Conservation (phyloP, 1,140 invertebrate species). For the Aricia agestis region DNA sequence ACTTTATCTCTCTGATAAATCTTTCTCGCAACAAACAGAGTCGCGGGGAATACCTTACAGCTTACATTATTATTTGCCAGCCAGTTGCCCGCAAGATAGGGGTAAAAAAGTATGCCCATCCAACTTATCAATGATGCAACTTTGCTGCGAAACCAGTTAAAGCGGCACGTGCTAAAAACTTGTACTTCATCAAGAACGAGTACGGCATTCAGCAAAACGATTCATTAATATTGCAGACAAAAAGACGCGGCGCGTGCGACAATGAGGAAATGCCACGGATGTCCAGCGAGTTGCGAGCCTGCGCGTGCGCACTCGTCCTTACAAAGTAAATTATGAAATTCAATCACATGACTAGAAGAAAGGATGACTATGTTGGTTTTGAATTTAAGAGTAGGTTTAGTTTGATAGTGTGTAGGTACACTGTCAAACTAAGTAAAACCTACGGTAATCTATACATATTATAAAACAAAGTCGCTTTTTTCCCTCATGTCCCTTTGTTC, state of each 20-base stretch:
- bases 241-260: slow-evolving; percentile 47
- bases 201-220: slow-evolving; percentile 16
- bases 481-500: too few relatives aligned
- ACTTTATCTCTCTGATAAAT: too few relatives aligned
- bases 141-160: background rate
- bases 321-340: background rate
- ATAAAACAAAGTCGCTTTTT: too few relatives aligned
- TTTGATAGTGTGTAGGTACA: too few relatives aligned
- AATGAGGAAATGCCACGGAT: slow-evolving; percentile 54
- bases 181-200: background rate
- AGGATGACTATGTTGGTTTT: too few relatives aligned
- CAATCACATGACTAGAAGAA: too few relatives aligned
- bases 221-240: slow-evolving; percentile 39
- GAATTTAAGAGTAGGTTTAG: too few relatives aligned
- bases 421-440: too few relatives aligned
- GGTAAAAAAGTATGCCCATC: background rate
- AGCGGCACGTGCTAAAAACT: background rate
- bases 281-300: slow-evolving; percentile 33
- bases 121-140: background rate
- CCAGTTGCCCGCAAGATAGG: background rate
- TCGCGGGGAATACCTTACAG: too few relatives aligned
- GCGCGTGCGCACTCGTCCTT: background rate
- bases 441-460: too few relatives aligned
- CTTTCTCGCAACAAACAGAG: too few relatives aligned
- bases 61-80: too few relatives aligned